These are phyloP conservation scores for Nomada flava DNA, from an alignment of 2,888 invertebrate species.

Conservation along the genomic window DNA sequence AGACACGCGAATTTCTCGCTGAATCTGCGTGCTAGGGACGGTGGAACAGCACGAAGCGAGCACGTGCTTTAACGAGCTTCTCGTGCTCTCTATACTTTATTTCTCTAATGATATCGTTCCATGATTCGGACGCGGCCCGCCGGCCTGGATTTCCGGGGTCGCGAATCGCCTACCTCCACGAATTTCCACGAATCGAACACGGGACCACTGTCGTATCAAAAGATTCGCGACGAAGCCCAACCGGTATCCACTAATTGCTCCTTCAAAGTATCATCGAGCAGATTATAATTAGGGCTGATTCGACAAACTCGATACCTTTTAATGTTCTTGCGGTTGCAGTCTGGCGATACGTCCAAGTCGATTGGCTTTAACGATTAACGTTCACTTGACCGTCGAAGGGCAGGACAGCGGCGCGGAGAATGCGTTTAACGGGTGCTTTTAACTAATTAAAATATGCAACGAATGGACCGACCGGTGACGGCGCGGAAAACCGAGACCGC, in stretches of 20 bases:
- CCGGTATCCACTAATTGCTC: constrained; percentile 32
- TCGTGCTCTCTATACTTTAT: constrained; percentile 18
- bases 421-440: constrained; percentile 30
- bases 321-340: background rate
- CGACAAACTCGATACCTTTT: constrained; percentile 12
- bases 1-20: constrained; percentile 20
- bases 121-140: constrained; percentile 6
- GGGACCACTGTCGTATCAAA: background rate
- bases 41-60: background rate
- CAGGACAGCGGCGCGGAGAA: background rate
- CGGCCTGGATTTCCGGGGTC: constrained; percentile 13
- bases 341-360: too few relatives aligned
- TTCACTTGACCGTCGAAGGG: too few relatives aligned
- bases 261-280: constrained; percentile 34
- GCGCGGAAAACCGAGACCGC: constrained; percentile 3
- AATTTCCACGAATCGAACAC: background rate
- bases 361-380: too few relatives aligned
- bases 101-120: constrained; percentile 18
- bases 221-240: background rate
- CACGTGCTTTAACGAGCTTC: constrained; percentile 30
- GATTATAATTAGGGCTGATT: constrained; percentile 8
- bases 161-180: background rate
- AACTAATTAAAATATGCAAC: constrained; percentile 60
- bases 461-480: constrained; percentile 12
- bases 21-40: constrained; percentile 4